Evolutionary conservation across 2,797 vertebrate species (phyloP).

Genomic region (Vultur gryphus): DNA sequence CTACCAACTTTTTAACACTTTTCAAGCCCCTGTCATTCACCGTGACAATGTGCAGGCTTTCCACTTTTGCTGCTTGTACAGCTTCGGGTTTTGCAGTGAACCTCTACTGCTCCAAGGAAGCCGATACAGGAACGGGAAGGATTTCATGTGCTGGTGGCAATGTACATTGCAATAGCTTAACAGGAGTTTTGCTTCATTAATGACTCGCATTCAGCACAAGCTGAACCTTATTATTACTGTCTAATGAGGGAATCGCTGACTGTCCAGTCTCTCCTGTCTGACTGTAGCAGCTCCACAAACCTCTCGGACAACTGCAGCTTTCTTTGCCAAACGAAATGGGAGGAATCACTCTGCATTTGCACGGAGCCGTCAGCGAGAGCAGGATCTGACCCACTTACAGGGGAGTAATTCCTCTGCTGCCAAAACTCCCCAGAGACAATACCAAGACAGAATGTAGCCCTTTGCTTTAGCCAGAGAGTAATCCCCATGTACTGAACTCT

Average conservation of each 20-base stretch:
- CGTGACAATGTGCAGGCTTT: rapidly evolving
- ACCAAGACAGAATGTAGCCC: not conserved
- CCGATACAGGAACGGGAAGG: rapidly evolving
- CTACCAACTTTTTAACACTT: not conserved
- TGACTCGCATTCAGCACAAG: not conserved
- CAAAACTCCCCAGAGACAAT: not conserved
- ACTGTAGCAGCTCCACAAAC: not conserved
- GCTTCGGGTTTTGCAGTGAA: not conserved
- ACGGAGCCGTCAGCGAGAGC: not conserved
- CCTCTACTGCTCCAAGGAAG: not conserved
- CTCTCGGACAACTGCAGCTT: not conserved
- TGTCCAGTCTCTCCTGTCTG: not conserved
- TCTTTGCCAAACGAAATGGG: rapidly evolving
- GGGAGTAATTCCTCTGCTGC: not conserved
- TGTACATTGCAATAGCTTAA: rapidly evolving
- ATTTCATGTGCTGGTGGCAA: not conserved
- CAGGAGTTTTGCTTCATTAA: not conserved
- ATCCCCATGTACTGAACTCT: rapidly evolving
- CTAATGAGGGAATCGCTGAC: rapidly evolving
- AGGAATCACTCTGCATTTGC: not conserved
- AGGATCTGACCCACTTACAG: not conserved
- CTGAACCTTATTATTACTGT: not conserved
- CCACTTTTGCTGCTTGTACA: rapidly evolving
- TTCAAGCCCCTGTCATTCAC: not conserved
- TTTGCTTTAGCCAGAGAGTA: not conserved